Base-by-base conservation (phyloP, 2,797 vertebrate species). In the Linurgus olivaceus region DNA sequence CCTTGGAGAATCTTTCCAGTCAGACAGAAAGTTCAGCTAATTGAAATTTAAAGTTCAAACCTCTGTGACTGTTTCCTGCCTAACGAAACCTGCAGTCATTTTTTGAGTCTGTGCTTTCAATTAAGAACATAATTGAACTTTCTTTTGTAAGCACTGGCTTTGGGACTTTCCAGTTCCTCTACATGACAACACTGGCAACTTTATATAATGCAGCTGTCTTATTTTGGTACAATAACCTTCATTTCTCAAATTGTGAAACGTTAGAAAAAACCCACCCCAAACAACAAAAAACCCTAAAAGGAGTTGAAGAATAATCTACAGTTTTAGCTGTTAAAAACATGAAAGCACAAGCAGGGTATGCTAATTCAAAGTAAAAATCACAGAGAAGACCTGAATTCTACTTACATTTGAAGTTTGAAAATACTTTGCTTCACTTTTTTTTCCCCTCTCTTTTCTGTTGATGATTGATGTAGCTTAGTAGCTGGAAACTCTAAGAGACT, bases 81-180 rank as follows among this genome's bases (percentile, higher is more conserved):
- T 79, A 81, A 51, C 1, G 45, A 63, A 92, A 89, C 61, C 82
- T 93, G 28, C 79, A 81, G 88, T 90, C 63, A 52, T 94, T 93
- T 93, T 78, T 75, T 44, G 82, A 91, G 63, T 81, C 87, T 96
- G 51, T 88, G 77, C 55, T 45, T 87, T 75, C 73, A 75, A 66
- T 84, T 94, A 88, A 77, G 47, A 87, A 40, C 13, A 10, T 68
- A 90, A 90, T 78, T 87, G 82, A 86, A 84, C 51, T 93, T 50
- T 87, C 48, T 96, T 90, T 88, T 84, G 58, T 81, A 79, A 1
- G 13, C 12, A 13, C 6, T 81, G 62, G 40, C 52, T 94, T 86
- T 90, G 95, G 95, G 76, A 91, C 86, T 96, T 96, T 93, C 93
- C 95, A 96, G 70, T 81, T 94, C 54, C 78, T 93, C 73, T 88